Base-by-base conservation (phyloP, 2,888 invertebrate genomes). In the Rhodophaea formosa region DNA sequence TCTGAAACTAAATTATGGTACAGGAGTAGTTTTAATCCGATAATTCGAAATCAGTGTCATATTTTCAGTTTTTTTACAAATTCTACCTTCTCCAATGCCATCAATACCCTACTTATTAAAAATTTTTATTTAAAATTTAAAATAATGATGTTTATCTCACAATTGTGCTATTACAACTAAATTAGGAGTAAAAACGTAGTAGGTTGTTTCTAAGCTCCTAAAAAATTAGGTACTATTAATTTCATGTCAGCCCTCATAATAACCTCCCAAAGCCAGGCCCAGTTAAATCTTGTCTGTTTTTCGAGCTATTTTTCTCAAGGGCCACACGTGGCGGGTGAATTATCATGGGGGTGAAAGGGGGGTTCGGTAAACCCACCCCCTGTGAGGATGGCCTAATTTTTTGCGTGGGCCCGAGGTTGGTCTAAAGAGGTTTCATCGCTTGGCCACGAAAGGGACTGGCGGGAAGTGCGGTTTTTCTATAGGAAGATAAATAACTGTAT, bases 271-370 rank as follows among this genome's bases (percentile, higher is more conserved):
- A 79, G 83, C 81, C 70, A 80, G 80, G 76, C 63, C 79, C 79
- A 75, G 75, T 85, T 86, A 83, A 86, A 85, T 86, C 88, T 89
- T 88, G 73, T 79, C 82, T 80, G 83, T 87, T 87, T 88, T 86
- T 79, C 84, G 84, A 85, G 86, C 87, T 85, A 88, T 89, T 89
- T 90, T 90, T 88, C 90, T 90, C 89, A 89, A 90, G 88, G 88
- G 89, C 77, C 81, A 71, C 73, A 72, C 76, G 76, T 78, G 77
- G 70, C 68, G 77, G 80, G 74, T 78, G 79, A 80, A 75, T 80
- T 82, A 82, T 81, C 77, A 75, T 63, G 64, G 68, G 72, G 66
- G 66, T 66, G 71, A 12, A 30, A 47, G 69, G 60, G 61, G 67
- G 63, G 63, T 46, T 57, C 63, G 64, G 67, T 71, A 69, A 66